Percentiles rank a stretch among this genome's conserved stretches.
Conservation (phyloP, 2,113 vertebrate species). For the Scalopus aquaticus region DNA sequence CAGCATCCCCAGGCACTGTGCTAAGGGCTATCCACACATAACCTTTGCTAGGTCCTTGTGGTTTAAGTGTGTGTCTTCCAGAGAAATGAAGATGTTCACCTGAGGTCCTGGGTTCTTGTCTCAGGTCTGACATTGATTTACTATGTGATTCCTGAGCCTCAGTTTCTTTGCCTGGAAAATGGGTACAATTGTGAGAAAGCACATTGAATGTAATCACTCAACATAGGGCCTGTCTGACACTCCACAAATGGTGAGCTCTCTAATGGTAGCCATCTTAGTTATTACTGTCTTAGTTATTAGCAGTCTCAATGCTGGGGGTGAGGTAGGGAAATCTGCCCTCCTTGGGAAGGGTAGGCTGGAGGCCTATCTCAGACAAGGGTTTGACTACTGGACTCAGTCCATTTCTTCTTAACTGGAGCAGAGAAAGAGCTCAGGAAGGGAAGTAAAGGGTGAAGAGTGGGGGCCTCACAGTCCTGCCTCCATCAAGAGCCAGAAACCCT, state of each 20-base stretch:
- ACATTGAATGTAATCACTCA: not conserved
- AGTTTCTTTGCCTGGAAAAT: conserved; percentile 47
- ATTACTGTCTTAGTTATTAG: not conserved
- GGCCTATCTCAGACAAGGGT: not conserved
- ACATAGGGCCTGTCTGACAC: not conserved
- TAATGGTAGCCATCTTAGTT: not conserved
- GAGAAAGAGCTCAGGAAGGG: conserved; percentile 44
- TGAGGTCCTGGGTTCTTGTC: not conserved
- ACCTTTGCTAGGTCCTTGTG: not conserved
- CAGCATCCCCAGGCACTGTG: not conserved
- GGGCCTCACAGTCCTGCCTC: conserved; percentile 34
- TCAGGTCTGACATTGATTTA: conserved; percentile 9
- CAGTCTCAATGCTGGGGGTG: not conserved
- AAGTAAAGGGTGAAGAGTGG: conserved; percentile 60
- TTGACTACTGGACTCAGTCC: not conserved
- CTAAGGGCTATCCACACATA: not conserved
- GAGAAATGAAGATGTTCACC: not conserved
- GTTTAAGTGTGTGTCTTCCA: not conserved
- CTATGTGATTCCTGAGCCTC: not conserved
- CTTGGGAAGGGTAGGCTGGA: not conserved
- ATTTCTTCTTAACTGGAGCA: conserved; percentile 52
- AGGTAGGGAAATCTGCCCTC: not conserved
- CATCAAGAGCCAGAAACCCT: conserved; percentile 20
- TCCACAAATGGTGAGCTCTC: not conserved
- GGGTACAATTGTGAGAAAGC: not conserved